These are phyloP conservation scores for Sandelia bainsii DNA, from an alignment of 2,797 vertebrate genomes.

Conservation along the genomic window DNA sequence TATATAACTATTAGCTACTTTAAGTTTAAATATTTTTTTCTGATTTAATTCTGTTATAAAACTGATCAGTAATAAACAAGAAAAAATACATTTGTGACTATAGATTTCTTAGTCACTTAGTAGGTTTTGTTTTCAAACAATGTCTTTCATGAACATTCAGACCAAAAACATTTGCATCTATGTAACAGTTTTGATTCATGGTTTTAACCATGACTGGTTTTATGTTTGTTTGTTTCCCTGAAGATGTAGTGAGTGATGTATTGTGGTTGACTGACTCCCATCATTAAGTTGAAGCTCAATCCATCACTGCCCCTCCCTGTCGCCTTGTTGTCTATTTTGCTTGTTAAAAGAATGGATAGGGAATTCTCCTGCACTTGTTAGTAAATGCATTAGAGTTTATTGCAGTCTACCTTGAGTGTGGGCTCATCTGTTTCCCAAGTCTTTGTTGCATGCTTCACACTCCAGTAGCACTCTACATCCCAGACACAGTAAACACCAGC, in stretches of 20 bases:
- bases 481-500: slow-evolving; percentile 49
- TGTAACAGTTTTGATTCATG: slow-evolving; percentile 30
- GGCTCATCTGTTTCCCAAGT: slow-evolving; percentile 70
- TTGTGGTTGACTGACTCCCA: slow-evolving; percentile 65
- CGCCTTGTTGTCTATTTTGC: slow-evolving; percentile 44
- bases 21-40: too few species aligned
- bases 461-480: slow-evolving; percentile 43
- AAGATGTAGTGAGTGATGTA: slow-evolving; percentile 47
- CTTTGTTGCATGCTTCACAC: slow-evolving; percentile 67
- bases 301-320: slow-evolving; percentile 64
- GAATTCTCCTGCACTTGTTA: slow-evolving; percentile 69
- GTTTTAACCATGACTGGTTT: slow-evolving; percentile 9
- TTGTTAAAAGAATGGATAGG: slow-evolving; percentile 80
- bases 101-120: too few species aligned
- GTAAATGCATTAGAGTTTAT: slow-evolving; percentile 78
- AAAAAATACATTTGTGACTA: too few species aligned
- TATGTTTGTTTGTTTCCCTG: slow-evolving; percentile 54
- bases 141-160: background rate
- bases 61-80: too few species aligned
- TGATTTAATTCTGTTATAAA: too few species aligned
- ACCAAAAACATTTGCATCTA: slow-evolving; percentile 25
- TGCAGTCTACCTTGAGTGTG: slow-evolving; percentile 59
- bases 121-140: too few species aligned
- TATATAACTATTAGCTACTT: too few species aligned
- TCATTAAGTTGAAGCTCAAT: slow-evolving; percentile 69